Base-by-base conservation (phyloP, 1,140 invertebrate species). In the Anoplolepis gracilipes region DNA sequence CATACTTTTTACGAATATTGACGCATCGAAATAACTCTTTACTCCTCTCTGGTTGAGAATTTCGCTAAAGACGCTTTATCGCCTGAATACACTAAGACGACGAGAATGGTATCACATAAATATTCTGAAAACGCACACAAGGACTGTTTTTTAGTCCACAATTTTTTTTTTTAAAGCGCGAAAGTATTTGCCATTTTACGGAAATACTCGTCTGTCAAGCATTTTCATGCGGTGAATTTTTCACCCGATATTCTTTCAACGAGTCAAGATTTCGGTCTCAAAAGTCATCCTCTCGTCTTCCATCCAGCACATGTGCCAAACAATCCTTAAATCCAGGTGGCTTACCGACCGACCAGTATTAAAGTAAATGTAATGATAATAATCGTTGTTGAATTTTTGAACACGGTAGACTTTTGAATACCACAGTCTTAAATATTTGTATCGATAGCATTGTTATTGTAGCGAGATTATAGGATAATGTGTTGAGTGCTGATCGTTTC, bases 331-430 rank as follows among this genome's bases (percentile, higher is more conserved):
- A 59, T 16, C 73, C 33, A 73, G 46, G 53, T 77, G 67, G 59
- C 77, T 36, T 49, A 70, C 82, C 65, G 42, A 81, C 65, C 70
- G 76, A 88, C 84, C 87, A 89, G 87, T 89, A 89, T 89, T 88
- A 77, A 82, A 89, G 59, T 85, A 88, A 61, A 78, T 86, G 57
- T 88, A 77, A 86, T 53, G n/a, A n/a, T n/a, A 13, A 72, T 73
- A 70, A 53, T 72, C 36, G 65, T 55, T 85, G 76, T 81, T 64
- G 53, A 64, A 69, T 69, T 46, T 82, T 82, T 36, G 61, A 82
- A 78, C 25, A 67, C 55, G 70, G 85, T 84, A 86, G 39, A 72
- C 22, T 65, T 76, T 88, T 86, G 69, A 70, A 85, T 85, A 85
- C 76, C 25, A 46, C 78, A 69, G n/a, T 81, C 64, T 75, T 55